Percentiles rank a stretch among this genome's conserved stretches.
phyloP scores from a whole-genome alignment of 2,797 vertebrate species.

The Acipenser oxyrinchus region DNA sequence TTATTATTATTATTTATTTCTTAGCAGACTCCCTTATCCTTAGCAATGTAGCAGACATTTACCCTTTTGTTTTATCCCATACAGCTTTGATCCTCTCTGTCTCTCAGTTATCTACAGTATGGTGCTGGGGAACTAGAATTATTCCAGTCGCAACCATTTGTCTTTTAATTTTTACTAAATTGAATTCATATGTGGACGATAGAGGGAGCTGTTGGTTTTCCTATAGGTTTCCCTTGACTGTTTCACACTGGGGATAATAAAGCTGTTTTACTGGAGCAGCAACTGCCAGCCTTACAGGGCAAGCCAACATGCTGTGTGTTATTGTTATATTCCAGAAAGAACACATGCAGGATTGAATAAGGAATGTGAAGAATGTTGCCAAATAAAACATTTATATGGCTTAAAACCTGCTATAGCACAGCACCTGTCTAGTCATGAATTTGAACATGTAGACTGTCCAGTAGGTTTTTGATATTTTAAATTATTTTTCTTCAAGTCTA shows the following conservation, averaged over 20 bases:
- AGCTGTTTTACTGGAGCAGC: conserved; percentile 18
- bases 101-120: too few relatives aligned
- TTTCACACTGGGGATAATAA: background rate
- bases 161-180: too few relatives aligned
- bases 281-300: conserved; percentile 30
- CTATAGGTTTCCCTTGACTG: background rate
- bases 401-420: conserved; percentile 26
- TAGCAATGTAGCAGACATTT: too few relatives aligned
- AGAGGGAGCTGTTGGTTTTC: background rate
- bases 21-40: too few relatives aligned
- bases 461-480: background rate
- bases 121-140: too few relatives aligned
- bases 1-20: too few relatives aligned
- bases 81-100: too few relatives aligned
- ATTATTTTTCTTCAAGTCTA: background rate
- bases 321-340: conserved; percentile 31
- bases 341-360: conserved; percentile 28
- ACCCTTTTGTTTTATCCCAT: too few relatives aligned
- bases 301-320: conserved; percentile 17
- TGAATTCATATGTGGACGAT: background rate
- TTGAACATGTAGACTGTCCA: background rate
- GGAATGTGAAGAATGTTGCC: conserved; percentile 28
- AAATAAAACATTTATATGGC: conserved; percentile 37
- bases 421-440: conserved; percentile 29
- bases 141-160: too few relatives aligned